Conservation (phyloP, 2,797 vertebrate species). For the Balearica regulorum region DNA sequence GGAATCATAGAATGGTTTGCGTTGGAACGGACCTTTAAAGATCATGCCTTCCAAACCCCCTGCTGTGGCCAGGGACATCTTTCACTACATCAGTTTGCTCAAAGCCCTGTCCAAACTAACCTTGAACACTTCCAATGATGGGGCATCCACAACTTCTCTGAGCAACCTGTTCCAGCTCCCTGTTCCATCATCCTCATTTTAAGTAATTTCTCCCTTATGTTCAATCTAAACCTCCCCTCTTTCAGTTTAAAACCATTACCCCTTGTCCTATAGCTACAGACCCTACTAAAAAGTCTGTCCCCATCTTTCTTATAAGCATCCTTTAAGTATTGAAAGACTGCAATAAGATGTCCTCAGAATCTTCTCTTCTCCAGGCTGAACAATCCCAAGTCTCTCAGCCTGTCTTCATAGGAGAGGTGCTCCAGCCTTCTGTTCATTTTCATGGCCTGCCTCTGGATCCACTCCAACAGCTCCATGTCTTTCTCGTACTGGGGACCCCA, state of each 20-base stretch:
- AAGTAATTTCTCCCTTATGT: no score
- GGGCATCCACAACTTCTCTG: no score
- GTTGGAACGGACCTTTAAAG: not conserved
- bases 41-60: not conserved
- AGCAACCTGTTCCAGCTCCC: no score
- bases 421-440: not conserved
- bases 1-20: not conserved
- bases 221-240: no score
- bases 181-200: no score
- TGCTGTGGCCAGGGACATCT: not conserved
- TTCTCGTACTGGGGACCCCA: not conserved
- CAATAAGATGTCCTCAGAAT: no score
- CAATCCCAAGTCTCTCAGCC: not conserved
- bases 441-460: not conserved
- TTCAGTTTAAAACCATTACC: no score
- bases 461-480: not conserved
- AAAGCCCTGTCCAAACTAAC: not conserved
- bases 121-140: not conserved
- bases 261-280: no score
- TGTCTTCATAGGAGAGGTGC: not conserved
- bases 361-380: not conserved
- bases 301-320: no score
- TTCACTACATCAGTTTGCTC: not conserved
- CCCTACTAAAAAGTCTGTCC: no score
- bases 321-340: no score